Evolutionary conservation across 1,140 invertebrate species (phyloP), one percentile per base, ranked within the genome.

Genomic region (Drosophila auraria): DNA sequence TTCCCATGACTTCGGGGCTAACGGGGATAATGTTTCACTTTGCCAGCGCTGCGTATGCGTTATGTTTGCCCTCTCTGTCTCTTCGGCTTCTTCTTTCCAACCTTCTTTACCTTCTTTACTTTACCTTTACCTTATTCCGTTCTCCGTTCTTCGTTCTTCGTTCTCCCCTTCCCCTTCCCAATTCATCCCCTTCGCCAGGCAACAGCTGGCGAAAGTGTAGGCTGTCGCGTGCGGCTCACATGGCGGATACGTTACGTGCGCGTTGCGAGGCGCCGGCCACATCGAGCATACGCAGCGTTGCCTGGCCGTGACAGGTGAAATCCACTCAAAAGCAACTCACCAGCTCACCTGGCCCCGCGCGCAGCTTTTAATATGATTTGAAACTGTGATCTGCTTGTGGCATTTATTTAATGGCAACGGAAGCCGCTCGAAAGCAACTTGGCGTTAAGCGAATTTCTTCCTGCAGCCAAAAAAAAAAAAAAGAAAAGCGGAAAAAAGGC

Each of bases 341-440:
- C 27, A 30, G 57, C 36, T 56, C 20, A 11, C 23, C 49, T 25
- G 14, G 33, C 17, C 36, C 58, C 25, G 50, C 51, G 59, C 65
- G 71, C 44, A 25, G 30, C 58, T 36, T 70, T 71, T 79, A 79
- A 83, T 87, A 65, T 87, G 77, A 80, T 83, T 87, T 82, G 84
- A 74, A 86, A 86, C 56, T 78, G 73, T 81, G 80, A 83, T 80
- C 84, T 89, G 84, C 78, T 83, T 60, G 58, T 87, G 84, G 84
- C 83, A 87, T 81, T 87, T 83, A 89, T 87, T 83, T 87, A 89
- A 87, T 83, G 73, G 65, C 51, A 70, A 71, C 36, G 50, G 76
- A 83, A 65, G 51, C 54, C 62, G 72, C 61, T 66, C 70, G 64
- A 61, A 68, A 69, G 66, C 66, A 40, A 40, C 54, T 40, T 25